A percentile compares a stretch with the other conserved stretches of the same genome.
Evolutionary conservation across 2,888 invertebrate genomes (phyloP).

Genomic region (Amblyteles armatorius): DNA sequence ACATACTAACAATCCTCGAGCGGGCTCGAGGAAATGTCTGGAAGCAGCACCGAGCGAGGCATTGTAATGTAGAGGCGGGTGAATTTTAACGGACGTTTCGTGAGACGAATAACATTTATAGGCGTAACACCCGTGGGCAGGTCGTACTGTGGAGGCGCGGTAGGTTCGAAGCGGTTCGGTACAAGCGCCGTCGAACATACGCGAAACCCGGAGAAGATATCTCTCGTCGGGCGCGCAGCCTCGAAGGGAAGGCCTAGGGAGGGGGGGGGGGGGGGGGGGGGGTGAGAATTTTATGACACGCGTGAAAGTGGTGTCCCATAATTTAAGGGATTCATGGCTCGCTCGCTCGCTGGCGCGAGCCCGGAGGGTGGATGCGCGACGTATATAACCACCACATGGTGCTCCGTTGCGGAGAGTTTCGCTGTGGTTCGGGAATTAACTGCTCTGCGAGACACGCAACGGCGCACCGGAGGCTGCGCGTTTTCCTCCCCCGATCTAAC

Average conservation of each 20-base stretch:
- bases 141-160: background rate
- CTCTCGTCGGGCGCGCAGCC: background rate
- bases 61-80: constrained; percentile 39
- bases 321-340: constrained; percentile 76
- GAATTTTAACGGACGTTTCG: constrained; percentile 52
- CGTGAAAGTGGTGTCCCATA: constrained; percentile 73
- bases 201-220: constrained; percentile 38
- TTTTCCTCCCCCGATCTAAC: background rate
- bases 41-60: constrained; percentile 33
- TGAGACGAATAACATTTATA: constrained; percentile 51
- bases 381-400: constrained; percentile 64
- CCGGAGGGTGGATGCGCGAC: constrained; percentile 45
- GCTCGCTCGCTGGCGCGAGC: constrained; percentile 34
- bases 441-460: constrained; percentile 3
- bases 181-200: constrained; percentile 45
- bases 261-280: constrained; percentile 48
- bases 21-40: constrained; percentile 17
- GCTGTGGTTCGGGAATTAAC: constrained; percentile 59
- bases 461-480: background rate
- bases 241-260: constrained; percentile 4
- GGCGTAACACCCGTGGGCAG: constrained; percentile 4
- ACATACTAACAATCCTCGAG: constrained; percentile 4
- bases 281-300: constrained; percentile 74
- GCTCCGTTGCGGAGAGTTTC: constrained; percentile 50
- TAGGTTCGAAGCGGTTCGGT: constrained; percentile 5